Conservation (phyloP, 2,888 invertebrate species). For the Empis stercorea region DNA sequence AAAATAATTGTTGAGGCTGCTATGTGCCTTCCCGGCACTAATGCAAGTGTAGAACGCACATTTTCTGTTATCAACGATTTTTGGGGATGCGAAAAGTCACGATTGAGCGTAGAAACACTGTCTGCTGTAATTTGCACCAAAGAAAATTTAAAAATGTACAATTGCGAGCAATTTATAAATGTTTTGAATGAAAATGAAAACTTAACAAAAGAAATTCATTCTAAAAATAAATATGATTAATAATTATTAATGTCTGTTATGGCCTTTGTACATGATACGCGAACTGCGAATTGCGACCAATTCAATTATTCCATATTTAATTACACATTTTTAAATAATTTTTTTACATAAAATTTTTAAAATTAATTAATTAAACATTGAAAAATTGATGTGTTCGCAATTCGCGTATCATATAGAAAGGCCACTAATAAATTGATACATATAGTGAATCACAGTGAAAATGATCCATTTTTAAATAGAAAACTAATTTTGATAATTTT, state of each 20-base stretch:
- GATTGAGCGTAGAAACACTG: background rate
- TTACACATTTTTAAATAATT: too few relatives aligned
- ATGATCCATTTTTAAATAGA: background rate
- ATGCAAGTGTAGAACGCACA: constrained; percentile 1
- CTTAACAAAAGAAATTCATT: background rate
- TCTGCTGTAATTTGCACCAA: background rate
- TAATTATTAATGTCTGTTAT: background rate
- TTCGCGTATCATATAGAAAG: too few relatives aligned
- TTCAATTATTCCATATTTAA: too few relatives aligned
- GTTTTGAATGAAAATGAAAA: background rate
- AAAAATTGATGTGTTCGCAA: too few relatives aligned
- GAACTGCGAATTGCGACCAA: too few relatives aligned
- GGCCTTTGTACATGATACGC: background rate
- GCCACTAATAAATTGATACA: background rate
- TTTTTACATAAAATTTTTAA: too few relatives aligned
- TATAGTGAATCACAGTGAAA: background rate
- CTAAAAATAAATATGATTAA: background rate
- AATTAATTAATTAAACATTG: too few relatives aligned
- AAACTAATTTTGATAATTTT: background rate
- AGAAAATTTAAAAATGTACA: too few relatives aligned
- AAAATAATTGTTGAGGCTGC: constrained; percentile 2
- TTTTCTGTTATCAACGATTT: background rate
- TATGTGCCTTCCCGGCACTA: constrained; percentile 6
- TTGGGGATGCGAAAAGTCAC: background rate
- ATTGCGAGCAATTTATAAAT: background rate